phyloP scores from a whole-genome alignment of 2,888 invertebrate genomes.

The Macrosoma leucophasiata region DNA sequence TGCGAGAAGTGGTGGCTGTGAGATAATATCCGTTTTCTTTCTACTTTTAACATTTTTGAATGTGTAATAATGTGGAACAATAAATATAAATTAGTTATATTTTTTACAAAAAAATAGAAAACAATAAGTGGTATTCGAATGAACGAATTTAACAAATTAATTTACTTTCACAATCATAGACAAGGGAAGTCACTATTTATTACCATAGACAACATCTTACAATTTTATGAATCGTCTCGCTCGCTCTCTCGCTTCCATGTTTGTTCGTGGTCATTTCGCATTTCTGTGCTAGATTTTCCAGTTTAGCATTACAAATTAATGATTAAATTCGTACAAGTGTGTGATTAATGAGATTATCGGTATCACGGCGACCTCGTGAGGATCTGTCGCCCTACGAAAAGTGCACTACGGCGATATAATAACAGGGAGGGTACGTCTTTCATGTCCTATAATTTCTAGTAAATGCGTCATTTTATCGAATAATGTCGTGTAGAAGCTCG shows the following conservation, averaged over 20 bases:
- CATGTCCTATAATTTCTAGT: slow-evolving; percentile 66
- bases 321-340: slow-evolving; percentile 58
- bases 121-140: no score
- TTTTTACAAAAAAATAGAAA: slow-evolving; percentile 10
- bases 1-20: no score
- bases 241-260: slow-evolving; percentile 72
- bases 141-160: slow-evolving; percentile 3
- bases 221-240: slow-evolving; percentile 54
- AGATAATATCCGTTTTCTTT: no score
- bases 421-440: slow-evolving; percentile 76
- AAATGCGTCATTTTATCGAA: slow-evolving; percentile 75
- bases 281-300: slow-evolving; percentile 70
- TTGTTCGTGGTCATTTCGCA: slow-evolving; percentile 74
- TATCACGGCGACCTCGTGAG: slow-evolving; percentile 67
- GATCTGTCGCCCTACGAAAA: slow-evolving; percentile 66
- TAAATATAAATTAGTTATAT: slow-evolving; percentile 7
- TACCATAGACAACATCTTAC: slow-evolving; percentile 41
- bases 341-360: slow-evolving; percentile 72
- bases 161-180: slow-evolving; percentile 25
- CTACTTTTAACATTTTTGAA: no score
- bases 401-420: slow-evolving; percentile 63
- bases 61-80: no score
- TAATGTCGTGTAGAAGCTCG: slow-evolving; percentile 47
- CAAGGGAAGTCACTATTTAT: slow-evolving; percentile 20
- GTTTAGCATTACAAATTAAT: slow-evolving; percentile 61